Base-by-base conservation (phyloP, 1,140 invertebrate genomes). In the Pseudomyrmex gracilis region DNA sequence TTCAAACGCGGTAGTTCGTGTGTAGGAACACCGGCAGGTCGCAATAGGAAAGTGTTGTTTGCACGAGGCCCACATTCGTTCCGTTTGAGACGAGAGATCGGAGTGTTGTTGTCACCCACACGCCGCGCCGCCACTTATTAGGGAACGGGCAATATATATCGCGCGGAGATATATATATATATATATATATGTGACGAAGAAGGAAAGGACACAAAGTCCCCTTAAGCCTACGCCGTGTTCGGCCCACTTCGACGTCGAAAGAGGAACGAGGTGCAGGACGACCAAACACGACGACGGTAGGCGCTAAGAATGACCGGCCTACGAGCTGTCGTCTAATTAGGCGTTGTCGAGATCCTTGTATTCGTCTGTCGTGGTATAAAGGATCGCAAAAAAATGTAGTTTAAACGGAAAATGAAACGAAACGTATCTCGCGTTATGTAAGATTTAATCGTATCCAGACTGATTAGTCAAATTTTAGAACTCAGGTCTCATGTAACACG, bases 271-370 rank as follows among this genome's bases (percentile, higher is more conserved):
- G 83, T 73, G n/a, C 51, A 88, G 83, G 67, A 57, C 82, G 83
- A 7, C 34, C 34, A 34, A 34, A 34, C 34, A 34, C 34, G 53
- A 10, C 71, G 70, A 45, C 77, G 67, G 87, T 85, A 85, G 83
- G 73, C 86, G 83, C 86, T 88, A 83, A 88, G 66, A 88, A 85
- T 88, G 86, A 78, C 63, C 84, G 66, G 76, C 90, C 89, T 85
- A 90, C 88, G 83, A 84, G 60, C 51, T 71, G 84, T 89, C 83
- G 84, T 90, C 89, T 91, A 91, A 91, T 91, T 91, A 91, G 90
- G 87, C 78, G 82, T 90, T 80, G 55, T 73, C 66, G 85, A 55
- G 63, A 43, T 84, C 80, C 53, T 51, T 73, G 58, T 87, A 58
- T 51, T 84, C 34, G 34, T 82, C 82, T 84, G 2, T 55, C 74